phyloP scores from a whole-genome alignment of 2,797 vertebrate genomes.

The Muscicapa comitata region DNA sequence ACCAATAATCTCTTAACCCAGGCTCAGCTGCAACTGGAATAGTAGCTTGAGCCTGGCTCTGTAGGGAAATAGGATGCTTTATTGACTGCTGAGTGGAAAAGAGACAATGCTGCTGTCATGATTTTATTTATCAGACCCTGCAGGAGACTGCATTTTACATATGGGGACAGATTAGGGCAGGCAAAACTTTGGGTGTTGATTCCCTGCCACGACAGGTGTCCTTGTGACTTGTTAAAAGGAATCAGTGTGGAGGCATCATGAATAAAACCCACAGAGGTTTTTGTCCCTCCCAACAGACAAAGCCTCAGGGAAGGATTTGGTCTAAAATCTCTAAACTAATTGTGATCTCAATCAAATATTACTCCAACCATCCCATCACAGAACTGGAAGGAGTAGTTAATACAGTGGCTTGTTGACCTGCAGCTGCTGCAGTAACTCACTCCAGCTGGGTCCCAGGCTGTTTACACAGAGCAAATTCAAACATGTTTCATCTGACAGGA shows the following conservation, averaged over 20 bases:
- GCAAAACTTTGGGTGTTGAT: background rate
- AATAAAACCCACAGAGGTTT: background rate
- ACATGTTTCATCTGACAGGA: conserved; percentile 77
- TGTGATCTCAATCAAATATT: background rate
- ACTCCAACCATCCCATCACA: background rate
- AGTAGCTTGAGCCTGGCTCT: background rate
- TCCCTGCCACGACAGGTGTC: background rate
- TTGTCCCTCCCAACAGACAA: background rate
- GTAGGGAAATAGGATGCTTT: background rate
- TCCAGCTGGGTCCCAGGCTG: background rate
- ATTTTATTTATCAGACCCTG: background rate
- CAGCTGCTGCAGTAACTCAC: background rate
- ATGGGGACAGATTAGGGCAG: background rate
- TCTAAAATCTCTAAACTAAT: background rate
- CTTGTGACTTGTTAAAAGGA: background rate
- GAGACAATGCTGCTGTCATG: background rate
- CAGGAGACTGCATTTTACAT: background rate
- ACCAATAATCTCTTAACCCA: background rate
- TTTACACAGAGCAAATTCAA: background rate
- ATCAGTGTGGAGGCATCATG: background rate
- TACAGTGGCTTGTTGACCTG: background rate
- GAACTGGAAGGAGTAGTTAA: background rate
- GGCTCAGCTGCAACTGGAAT: background rate
- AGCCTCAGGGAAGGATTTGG: conserved; percentile 1
- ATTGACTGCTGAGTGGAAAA: background rate